These are phyloP conservation scores for Argyra leucocephala DNA, from an alignment of 2,888 invertebrate species.

Conservation along the genomic window DNA sequence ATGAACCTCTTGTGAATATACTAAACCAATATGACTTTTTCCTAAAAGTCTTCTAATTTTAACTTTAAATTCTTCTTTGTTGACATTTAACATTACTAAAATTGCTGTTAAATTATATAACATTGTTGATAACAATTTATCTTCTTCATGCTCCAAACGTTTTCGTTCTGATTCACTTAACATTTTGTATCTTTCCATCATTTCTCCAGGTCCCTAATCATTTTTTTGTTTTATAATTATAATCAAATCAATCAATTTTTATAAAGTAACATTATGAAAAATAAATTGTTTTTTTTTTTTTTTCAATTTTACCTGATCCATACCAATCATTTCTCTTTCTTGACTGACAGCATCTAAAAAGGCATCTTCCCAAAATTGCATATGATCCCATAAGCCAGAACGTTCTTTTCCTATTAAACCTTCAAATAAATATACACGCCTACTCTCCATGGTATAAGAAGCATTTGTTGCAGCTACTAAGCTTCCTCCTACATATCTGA, in stretches of 20 bases:
- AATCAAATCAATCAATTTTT: background rate
- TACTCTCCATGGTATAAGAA: slow-evolving; percentile 76
- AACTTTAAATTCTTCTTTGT: slow-evolving; percentile 70
- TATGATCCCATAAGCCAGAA: slow-evolving; percentile 91
- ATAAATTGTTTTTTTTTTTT: too few relatives aligned
- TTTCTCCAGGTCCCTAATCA: slow-evolving; percentile 88
- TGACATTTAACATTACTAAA: slow-evolving; percentile 84
- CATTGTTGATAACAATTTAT: slow-evolving; percentile 86
- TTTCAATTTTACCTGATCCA: slow-evolving; percentile 82
- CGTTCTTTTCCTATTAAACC: slow-evolving; percentile 60
- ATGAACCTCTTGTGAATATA: slow-evolving; percentile 96
- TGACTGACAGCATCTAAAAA: slow-evolving; percentile 95
- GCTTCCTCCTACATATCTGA: slow-evolving; percentile 78
- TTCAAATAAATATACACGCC: slow-evolving; percentile 85
- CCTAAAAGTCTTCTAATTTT: slow-evolving; percentile 87
- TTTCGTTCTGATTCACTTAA: slow-evolving; percentile 87
- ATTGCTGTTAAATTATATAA: slow-evolving; percentile 94
- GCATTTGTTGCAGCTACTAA: slow-evolving; percentile 75
- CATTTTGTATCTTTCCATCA: slow-evolving; percentile 96
- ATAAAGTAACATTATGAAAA: too few relatives aligned
- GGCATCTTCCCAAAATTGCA: slow-evolving; percentile 99
- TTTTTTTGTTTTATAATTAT: slow-evolving; percentile 14
- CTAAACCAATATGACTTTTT: slow-evolving; percentile 95
- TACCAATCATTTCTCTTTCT: slow-evolving; percentile 96
- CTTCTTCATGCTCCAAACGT: slow-evolving; percentile 95